Base-by-base conservation (phyloP, 2,888 invertebrate species). In the Sericinus montela region DNA sequence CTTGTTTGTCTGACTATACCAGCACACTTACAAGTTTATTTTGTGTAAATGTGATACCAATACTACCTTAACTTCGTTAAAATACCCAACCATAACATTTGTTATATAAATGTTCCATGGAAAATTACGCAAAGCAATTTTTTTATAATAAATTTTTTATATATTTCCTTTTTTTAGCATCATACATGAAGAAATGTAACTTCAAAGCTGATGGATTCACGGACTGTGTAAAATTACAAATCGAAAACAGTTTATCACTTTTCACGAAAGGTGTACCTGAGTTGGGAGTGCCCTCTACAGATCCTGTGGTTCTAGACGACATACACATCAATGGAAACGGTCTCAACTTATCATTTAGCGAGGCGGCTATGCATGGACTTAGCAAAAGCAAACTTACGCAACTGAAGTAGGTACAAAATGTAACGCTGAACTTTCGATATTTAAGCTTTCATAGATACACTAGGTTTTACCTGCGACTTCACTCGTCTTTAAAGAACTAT, bases 261-360 rank as follows among this genome's bases (percentile, higher is more conserved):
- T 87, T 89, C 58, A 67, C 82, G 0, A 80, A 80, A 14, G 89
- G 89, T 1, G 72, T 87, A 11, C 75, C 78, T 0, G 76, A 83
- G 55, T 51, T 83, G 25, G 75, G 62, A 3, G 80, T 89, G 4
- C 72, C 79, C 0, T 77, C 87, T 0, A 65, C 73, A 44, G 89
- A 89, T 36, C 89, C 89, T 3, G 68, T 81, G 0, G 44, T 72
- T 1, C 50, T 88, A 50, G 72, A 80, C 2, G 77, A 88, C 55
- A 81, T 88, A 32, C 53, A 65, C 3, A 74, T 88, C 8, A 71
- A 83, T 41, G 82, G 83, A 8, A 81, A 65, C 29, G 86, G 86
- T 1, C 60, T 88, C 1, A 72, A 76, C 30, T 60, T 88, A 19
- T 62, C 63, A 0, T 84, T 88, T 55, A 65, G 58, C 0, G 57